Evolutionary conservation across 2,888 invertebrate species (phyloP), one percentile per base, ranked within the genome.

Genomic region (Diarsia dahlii): DNA sequence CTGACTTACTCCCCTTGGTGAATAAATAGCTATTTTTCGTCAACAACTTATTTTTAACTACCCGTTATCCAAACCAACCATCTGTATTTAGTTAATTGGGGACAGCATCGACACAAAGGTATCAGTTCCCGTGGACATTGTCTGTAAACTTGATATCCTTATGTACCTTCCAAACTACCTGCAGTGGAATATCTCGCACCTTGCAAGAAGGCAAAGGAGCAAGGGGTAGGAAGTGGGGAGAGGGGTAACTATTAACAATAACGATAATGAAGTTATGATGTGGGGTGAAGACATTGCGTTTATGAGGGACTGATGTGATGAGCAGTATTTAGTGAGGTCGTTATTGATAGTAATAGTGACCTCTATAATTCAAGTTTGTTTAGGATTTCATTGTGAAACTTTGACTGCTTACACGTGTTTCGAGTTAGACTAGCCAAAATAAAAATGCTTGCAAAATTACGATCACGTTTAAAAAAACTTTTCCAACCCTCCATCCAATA

Each of bases 381-480:
- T 62, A 28, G 45, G 28, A 28, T 28, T 28, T 28, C 28, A 28
- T 28, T 2, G 28, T 28, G 28, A 28, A 28, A 28, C 28, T 9
- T 18, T 9, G 28, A 18, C 18, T 13, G 3, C 45, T 8, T 0
- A 8, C 45, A 45, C 13, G n/a, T 39, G 62, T 20, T 20, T 15
- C 39, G 20, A 39, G 20, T 62, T 12, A 39, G n/a, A 45, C 6
- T 39, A 62, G 6, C 23, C 20, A 62, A 39, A 39, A 20, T 20
- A n/a, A 63, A 76, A 76, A 58, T 15, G 0, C 15, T 34, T 20
- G 0, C 8, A 12, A 60, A 56, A 46, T 64, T 52, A 46, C 23
- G 45, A 60, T 54, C 20, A 20, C 50, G 60, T 48, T 56, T 52
- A n/a, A 69, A 68, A 56, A 84, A 82, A 71, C 20, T 62, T 76